phyloP scores from a whole-genome alignment of 2,113 vertebrate species.

The Datnioides undecimradiatus region DNA sequence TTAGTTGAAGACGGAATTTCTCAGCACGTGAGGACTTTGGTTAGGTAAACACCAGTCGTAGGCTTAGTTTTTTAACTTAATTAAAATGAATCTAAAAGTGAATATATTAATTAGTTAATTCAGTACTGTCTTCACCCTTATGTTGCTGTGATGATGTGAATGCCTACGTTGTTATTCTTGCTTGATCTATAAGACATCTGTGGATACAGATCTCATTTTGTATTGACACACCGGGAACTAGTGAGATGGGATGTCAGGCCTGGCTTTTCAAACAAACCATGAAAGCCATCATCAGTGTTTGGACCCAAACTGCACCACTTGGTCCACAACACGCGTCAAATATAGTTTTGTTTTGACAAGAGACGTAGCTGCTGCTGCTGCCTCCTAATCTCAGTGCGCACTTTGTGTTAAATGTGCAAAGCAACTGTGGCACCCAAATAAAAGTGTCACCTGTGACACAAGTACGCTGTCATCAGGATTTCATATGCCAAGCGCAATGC shows the following conservation, averaged over 20 bases:
- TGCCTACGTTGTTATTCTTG: too few relatives aligned
- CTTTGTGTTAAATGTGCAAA: not conserved
- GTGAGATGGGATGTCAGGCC: not conserved
- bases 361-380: not conserved
- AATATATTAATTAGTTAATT: too few relatives aligned
- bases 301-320: not conserved
- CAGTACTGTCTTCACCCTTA: too few relatives aligned
- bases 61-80: too few relatives aligned
- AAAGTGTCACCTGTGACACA: not conserved
- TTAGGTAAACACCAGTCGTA: too few relatives aligned
- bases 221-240: not conserved
- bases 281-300: not conserved
- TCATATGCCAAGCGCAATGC: not conserved
- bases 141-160: too few relatives aligned
- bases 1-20: too few relatives aligned
- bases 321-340: not conserved
- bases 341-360: constrained; percentile 6
- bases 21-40: too few relatives aligned
- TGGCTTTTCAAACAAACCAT: not conserved
- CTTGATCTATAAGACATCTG: not conserved
- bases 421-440: not conserved
- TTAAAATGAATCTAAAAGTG: too few relatives aligned
- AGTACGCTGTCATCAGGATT: not conserved
- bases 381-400: not conserved
- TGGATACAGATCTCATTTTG: not conserved